phyloP scores from a whole-genome alignment of 2,888 invertebrate genomes.

The Ichneumoninae sp. region DNA sequence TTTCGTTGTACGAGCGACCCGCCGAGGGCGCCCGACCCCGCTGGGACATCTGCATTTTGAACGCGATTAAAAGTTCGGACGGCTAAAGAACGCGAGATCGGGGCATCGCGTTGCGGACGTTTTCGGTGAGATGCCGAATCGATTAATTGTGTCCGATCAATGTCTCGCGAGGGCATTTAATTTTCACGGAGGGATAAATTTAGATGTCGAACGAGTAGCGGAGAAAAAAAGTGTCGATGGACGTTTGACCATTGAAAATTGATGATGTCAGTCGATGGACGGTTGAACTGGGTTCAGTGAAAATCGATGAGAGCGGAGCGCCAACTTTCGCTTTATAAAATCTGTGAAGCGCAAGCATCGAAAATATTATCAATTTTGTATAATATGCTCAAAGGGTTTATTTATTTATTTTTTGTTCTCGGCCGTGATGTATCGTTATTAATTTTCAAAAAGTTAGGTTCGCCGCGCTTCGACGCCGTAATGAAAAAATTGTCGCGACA shows the following conservation, averaged over 20 bases:
- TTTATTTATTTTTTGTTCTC: not conserved
- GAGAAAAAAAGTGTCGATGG: not conserved
- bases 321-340: not conserved
- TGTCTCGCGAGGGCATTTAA: not conserved
- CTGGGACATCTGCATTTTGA: constrained; percentile 2
- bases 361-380: not conserved
- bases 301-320: not conserved
- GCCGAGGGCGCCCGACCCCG: not conserved
- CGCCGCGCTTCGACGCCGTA: not conserved
- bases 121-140: not conserved
- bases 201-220: not conserved
- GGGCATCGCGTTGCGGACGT: not conserved
- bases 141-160: not conserved
- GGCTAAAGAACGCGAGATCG: not conserved
- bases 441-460: not conserved
- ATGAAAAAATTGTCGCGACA: not conserved
- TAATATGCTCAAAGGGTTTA: not conserved
- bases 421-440: too few species aligned
- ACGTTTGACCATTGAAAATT: not conserved
- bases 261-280: not conserved
- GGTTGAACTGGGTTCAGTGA: not conserved
- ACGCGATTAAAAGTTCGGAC: not conserved
- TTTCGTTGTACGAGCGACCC: not conserved
- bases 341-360: not conserved
- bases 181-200: not conserved